Conservation (phyloP, 2,888 invertebrate genomes). For the Drosophila rellima region DNA sequence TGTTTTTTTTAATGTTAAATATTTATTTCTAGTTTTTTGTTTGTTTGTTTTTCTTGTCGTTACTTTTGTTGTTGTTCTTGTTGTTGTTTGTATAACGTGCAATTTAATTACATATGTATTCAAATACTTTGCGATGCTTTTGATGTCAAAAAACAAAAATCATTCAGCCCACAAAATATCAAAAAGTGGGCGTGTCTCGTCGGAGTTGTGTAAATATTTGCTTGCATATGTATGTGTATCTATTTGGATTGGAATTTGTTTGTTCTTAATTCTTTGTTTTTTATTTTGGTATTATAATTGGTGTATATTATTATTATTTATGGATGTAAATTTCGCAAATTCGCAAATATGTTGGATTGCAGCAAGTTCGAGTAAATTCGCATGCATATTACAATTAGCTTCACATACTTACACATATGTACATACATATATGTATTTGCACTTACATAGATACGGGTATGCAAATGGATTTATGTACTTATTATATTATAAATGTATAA, state of each 20-base stretch:
- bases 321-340: constrained; percentile 23
- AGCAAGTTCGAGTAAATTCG: constrained; percentile 32
- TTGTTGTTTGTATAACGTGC: constrained; percentile 36
- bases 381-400: constrained; percentile 50
- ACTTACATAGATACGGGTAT: constrained; percentile 20
- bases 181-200: constrained; percentile 34
- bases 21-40: constrained; percentile 2
- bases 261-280: constrained; percentile 5
- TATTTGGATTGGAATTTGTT: constrained; percentile 12
- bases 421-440: constrained; percentile 14
- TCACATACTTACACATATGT: constrained; percentile 29
- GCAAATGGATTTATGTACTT: constrained; percentile 32
- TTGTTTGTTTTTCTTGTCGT: constrained; percentile 9
- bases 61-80: constrained; percentile 8
- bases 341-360: constrained; percentile 22
- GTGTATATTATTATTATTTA: constrained; percentile 16
- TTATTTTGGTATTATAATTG: constrained; percentile 13
- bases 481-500: constrained; percentile 54
- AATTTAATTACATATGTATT: constrained; percentile 35
- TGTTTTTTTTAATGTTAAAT: constrained; percentile 1
- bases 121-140: constrained; percentile 11
- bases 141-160: constrained; percentile 67
- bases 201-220: constrained; percentile 51
- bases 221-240: constrained; percentile 36
- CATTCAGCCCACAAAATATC: constrained; percentile 36